Percentiles rank a stretch among this genome's conserved stretches.
These are phyloP conservation scores for Plemyria rubiginata DNA, from an alignment of 2,888 invertebrate species.

Conservation along the genomic window DNA sequence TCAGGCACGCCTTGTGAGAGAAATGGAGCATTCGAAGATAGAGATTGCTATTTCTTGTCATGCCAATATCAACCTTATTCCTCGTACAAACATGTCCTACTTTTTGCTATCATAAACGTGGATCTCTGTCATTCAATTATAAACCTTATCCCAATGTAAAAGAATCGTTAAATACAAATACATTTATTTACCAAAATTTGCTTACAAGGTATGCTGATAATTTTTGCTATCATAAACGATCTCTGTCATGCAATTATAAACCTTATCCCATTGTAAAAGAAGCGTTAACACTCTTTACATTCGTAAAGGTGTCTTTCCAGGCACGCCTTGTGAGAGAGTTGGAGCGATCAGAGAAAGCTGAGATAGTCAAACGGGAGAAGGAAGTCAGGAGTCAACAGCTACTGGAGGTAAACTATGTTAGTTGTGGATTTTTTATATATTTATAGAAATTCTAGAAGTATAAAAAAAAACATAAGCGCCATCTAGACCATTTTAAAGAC, in stretches of 20 bases:
- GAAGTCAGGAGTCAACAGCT: constrained; percentile 93
- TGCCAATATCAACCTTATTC: too few relatives aligned
- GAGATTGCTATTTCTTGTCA: too few relatives aligned
- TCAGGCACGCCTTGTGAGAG: too few relatives aligned
- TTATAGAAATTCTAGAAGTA: not conserved
- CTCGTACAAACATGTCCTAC: too few relatives aligned
- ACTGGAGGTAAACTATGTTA: constrained; percentile 88
- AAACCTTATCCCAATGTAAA: constrained; percentile 18
- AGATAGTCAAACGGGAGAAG: constrained; percentile 92
- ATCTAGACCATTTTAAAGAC: too few relatives aligned
- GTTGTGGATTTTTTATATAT: constrained; percentile 5
- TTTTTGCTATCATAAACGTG: too few relatives aligned
- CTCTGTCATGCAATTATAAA: constrained; percentile 3
- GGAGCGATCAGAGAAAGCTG: constrained; percentile 92
- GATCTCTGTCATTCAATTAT: not conserved
- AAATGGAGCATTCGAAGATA: too few relatives aligned
- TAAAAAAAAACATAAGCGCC: too few relatives aligned
- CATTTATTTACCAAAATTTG: too few relatives aligned
- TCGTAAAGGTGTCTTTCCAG: constrained; percentile 52
- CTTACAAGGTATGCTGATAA: too few relatives aligned
- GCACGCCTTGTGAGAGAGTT: constrained; percentile 87
- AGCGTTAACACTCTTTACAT: constrained; percentile 28
- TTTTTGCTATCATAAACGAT: too few relatives aligned
- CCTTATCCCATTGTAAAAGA: constrained; percentile 17
- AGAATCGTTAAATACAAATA: constrained; percentile 1